These are phyloP conservation scores for Boloria selene DNA, from an alignment of 2,888 invertebrate genomes.

Conservation along the genomic window DNA sequence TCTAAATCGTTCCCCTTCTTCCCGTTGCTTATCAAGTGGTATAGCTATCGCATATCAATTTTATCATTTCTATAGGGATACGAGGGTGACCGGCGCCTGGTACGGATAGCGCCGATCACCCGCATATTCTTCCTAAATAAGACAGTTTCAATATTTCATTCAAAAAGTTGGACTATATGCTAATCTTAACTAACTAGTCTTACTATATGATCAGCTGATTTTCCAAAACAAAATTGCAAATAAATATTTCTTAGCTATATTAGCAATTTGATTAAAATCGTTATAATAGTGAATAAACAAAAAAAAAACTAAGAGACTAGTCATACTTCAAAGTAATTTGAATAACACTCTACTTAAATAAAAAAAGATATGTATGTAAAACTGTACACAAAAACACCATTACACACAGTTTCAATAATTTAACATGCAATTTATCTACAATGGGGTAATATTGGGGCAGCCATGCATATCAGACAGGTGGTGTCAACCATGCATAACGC, in stretches of 20 bases:
- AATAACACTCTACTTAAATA: no score
- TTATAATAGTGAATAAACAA: no score
- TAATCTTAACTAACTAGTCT: no score
- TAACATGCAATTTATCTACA: conserved; percentile 33
- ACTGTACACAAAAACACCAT: background rate
- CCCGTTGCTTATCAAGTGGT: conserved; percentile 48
- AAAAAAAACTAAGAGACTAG: no score
- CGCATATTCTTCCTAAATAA: conserved; percentile 8
- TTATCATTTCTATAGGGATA: conserved; percentile 58
- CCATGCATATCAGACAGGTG: conserved; percentile 72
- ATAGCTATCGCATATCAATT: conserved; percentile 57
- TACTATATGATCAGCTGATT: conserved; percentile 9
- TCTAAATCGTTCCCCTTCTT: conserved; percentile 51
- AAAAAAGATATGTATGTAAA: background rate
- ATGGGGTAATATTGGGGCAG: conserved; percentile 52
- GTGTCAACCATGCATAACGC: conserved; percentile 64
- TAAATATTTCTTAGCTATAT: no score
- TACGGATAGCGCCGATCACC: conserved; percentile 52
- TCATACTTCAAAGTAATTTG: no score
- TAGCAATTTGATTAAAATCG: no score
- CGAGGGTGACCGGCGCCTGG: conserved; percentile 68
- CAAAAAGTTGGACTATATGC: background rate
- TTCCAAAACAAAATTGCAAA: no score
- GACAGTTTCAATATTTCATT: background rate
- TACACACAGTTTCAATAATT: conserved; percentile 17